Conservation (phyloP, 2,797 vertebrate species). For the Rousettus madagascariensis region DNA sequence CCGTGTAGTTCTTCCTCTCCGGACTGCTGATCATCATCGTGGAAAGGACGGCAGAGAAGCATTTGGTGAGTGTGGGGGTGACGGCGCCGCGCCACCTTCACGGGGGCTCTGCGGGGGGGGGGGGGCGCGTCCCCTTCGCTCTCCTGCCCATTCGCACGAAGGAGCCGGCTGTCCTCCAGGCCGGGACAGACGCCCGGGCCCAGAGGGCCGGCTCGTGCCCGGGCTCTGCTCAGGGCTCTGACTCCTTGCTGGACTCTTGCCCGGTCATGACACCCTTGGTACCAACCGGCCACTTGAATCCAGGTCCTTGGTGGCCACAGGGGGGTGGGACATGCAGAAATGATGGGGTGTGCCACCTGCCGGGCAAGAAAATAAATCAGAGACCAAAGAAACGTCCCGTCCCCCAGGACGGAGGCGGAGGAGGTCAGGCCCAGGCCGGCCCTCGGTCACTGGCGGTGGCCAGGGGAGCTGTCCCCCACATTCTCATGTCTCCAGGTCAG, state of each 20-base stretch:
- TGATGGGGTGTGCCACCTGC: neutral
- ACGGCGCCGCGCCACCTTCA: too few species aligned
- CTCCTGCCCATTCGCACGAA: neutral
- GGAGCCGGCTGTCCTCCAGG: neutral
- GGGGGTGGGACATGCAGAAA: neutral
- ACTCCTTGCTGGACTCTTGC: too few species aligned
- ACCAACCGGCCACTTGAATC: too few species aligned
- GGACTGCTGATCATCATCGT: neutral
- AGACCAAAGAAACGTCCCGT: too few species aligned
- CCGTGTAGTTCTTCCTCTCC: neutral
- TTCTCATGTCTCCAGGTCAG: neutral
- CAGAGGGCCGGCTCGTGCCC: too few species aligned
- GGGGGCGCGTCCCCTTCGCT: neutral
- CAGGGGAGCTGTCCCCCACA: neutral
- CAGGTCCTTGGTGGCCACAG: neutral
- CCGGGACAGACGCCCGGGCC: too few species aligned
- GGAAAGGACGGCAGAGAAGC: neutral
- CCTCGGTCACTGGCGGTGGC: neutral
- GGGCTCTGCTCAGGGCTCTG: too few species aligned
- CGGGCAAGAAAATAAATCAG: too few species aligned
- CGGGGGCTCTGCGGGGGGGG: neutral
- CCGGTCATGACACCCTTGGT: neutral
- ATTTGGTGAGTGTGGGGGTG: neutral
- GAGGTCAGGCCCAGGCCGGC: neutral
- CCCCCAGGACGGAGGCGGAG: neutral